A percentile compares a stretch with the other conserved stretches of the same genome.
These are phyloP conservation scores for Thomomys bottae DNA, from an alignment of 2,113 vertebrate species.

Conservation along the genomic window DNA sequence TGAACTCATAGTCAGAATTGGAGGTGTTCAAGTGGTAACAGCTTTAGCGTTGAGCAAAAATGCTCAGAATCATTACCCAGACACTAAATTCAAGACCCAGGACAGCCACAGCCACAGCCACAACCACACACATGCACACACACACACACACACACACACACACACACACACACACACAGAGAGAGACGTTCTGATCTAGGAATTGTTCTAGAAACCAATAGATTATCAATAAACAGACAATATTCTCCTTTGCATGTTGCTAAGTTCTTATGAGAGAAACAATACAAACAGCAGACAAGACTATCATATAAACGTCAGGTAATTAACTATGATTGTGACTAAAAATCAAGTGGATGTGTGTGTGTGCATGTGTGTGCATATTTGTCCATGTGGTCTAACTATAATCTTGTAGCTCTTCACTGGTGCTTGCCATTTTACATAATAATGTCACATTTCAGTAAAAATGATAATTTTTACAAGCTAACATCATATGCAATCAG, in stretches of 20 bases:
- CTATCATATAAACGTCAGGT: not conserved
- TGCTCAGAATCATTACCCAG: no score
- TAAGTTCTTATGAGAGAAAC: not conserved
- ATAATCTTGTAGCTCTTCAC: not conserved
- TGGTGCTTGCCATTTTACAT: not conserved
- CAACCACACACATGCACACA: no score
- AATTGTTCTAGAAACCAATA: not conserved
- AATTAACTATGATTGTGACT: not conserved
- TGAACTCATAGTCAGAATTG: no score
- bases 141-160: no score
- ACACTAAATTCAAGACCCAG: no score
- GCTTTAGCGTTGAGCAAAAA: no score
- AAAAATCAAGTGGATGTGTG: not conserved
- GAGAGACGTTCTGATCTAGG: not conserved
- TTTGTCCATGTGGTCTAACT: not conserved
- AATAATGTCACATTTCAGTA: not conserved
- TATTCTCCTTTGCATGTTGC: not conserved
- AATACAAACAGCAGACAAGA: not conserved
- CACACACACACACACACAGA: no score
- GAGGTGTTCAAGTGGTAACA: no score
- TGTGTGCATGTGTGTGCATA: no score
- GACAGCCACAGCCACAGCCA: no score
- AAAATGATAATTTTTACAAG: not conserved
- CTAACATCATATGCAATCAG: not conserved
- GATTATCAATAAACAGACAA: not conserved